These are phyloP conservation scores for Hemaris fuciformis DNA, from an alignment of 2,888 invertebrate genomes.

Conservation along the genomic window DNA sequence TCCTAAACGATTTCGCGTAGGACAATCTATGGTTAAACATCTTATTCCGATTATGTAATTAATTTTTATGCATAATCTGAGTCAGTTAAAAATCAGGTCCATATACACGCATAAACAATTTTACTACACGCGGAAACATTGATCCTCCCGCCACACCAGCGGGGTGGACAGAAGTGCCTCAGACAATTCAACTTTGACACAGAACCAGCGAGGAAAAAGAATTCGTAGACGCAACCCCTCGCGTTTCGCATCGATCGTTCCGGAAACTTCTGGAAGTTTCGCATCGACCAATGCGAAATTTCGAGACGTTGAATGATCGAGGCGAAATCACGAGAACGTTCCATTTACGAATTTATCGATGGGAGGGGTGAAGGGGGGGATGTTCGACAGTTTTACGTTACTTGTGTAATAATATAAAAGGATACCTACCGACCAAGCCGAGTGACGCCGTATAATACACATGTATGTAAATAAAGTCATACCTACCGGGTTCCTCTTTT, in stretches of 20 bases:
- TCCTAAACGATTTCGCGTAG: too few species aligned
- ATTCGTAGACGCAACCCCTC: not conserved
- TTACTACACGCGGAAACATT: not conserved
- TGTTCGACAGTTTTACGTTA: not conserved
- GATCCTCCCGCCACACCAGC: not conserved
- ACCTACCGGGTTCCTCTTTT: constrained; percentile 43
- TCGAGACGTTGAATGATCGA: not conserved
- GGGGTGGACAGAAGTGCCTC: too few species aligned
- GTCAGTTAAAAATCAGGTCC: not conserved
- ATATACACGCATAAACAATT: not conserved
- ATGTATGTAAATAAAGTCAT: constrained; percentile 28
- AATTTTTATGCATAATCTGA: not conserved
- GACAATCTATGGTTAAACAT: too few species aligned
- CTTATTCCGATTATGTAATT: not conserved
- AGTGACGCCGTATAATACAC: constrained; percentile 36
- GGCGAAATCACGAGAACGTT: not conserved
- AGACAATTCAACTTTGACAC: not conserved
- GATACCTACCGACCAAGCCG: constrained; percentile 67
- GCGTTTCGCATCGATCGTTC: too few species aligned
- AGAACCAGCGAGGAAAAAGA: not conserved
- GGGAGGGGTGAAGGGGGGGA: not conserved
- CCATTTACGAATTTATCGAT: not conserved
- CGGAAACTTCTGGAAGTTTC: not conserved
- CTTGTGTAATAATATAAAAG: constrained; percentile 13
- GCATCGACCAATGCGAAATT: not conserved